Evolutionary conservation across 2,888 invertebrate genomes (phyloP).

Genomic region (Podotricha telesiphe): DNA sequence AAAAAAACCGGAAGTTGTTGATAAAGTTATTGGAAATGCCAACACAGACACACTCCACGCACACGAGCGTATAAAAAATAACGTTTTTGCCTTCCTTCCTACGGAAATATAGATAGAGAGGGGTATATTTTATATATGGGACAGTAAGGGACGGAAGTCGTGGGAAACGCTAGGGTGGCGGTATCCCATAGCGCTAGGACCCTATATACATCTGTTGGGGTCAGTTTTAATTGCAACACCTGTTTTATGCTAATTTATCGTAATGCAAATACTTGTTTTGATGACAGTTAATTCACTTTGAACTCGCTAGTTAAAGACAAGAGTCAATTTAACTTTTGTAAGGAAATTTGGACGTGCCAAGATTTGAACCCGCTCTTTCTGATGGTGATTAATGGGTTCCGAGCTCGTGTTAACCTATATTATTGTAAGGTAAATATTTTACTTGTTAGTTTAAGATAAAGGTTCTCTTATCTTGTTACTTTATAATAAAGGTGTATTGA

Average conservation of each 20-base stretch:
- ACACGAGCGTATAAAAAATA: constrained; percentile 73
- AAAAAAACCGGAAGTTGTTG: constrained; percentile 28
- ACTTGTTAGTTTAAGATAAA: too few relatives aligned
- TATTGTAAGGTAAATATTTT: too few relatives aligned
- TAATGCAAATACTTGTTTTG: constrained; percentile 14
- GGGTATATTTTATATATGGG: constrained; percentile 43
- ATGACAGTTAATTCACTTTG: too few relatives aligned
- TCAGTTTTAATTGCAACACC: constrained; percentile 57
- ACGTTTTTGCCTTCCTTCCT: constrained; percentile 76
- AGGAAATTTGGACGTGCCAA: too few relatives aligned
- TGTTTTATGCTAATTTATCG: constrained; percentile 51
- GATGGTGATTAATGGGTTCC: too few relatives aligned
- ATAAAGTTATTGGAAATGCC: constrained; percentile 32
- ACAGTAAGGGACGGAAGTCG: constrained; percentile 62
- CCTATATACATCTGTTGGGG: constrained; percentile 47
- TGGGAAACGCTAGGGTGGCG: constrained; percentile 81
- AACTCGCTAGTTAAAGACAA: too few relatives aligned
- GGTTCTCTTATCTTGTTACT: too few relatives aligned
- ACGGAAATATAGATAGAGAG: constrained; percentile 70
- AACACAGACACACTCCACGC: constrained; percentile 52
- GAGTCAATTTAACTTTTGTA: too few relatives aligned
- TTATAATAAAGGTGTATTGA: too few relatives aligned
- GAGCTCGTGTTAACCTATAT: too few relatives aligned
- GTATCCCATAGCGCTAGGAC: constrained; percentile 69
- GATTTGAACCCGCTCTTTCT: too few relatives aligned